These are phyloP conservation scores for Dastarcus helophoroides DNA, from an alignment of 2,888 invertebrate species.

Conservation along the genomic window DNA sequence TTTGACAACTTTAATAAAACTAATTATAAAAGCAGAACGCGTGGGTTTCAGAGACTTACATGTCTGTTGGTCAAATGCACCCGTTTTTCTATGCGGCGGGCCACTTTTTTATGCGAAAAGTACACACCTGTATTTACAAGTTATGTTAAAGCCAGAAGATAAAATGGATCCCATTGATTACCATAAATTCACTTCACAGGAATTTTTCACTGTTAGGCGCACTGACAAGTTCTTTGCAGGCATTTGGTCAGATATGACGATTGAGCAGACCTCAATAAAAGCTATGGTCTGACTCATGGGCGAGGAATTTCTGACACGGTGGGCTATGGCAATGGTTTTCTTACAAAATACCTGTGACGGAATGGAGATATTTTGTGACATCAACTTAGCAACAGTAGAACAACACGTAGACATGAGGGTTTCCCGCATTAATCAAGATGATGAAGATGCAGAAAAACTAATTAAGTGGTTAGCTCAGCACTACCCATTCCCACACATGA, in stretches of 20 bases:
- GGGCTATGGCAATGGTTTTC: conserved; percentile 17
- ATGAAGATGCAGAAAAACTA: conserved; percentile 15
- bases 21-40: conserved; percentile 25
- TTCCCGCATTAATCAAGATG: conserved; percentile 15
- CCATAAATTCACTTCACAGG: conserved; percentile 14
- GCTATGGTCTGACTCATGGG: conserved; percentile 16
- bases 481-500: conserved; percentile 23
- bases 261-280: conserved; percentile 12
- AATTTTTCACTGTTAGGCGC: conserved; percentile 12
- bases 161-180: conserved; percentile 17
- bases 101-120: conserved; percentile 28
- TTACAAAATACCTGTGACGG: conserved; percentile 14
- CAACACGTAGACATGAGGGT: conserved; percentile 15
- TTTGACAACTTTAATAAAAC: conserved; percentile 22
- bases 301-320: conserved; percentile 13
- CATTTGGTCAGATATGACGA: conserved; percentile 20
- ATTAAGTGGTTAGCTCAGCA: conserved; percentile 15
- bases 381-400: conserved; percentile 7
- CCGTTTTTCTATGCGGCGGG: conserved; percentile 17
- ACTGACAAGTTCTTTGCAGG: conserved; percentile 18
- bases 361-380: conserved; percentile 22
- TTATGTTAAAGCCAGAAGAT: conserved; percentile 22
- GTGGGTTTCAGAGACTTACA: conserved; percentile 24
- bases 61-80: conserved; percentile 12
- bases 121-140: conserved; percentile 28